phyloP scores from a whole-genome alignment of 2,797 vertebrate species.

The Alectoris magna region DNA sequence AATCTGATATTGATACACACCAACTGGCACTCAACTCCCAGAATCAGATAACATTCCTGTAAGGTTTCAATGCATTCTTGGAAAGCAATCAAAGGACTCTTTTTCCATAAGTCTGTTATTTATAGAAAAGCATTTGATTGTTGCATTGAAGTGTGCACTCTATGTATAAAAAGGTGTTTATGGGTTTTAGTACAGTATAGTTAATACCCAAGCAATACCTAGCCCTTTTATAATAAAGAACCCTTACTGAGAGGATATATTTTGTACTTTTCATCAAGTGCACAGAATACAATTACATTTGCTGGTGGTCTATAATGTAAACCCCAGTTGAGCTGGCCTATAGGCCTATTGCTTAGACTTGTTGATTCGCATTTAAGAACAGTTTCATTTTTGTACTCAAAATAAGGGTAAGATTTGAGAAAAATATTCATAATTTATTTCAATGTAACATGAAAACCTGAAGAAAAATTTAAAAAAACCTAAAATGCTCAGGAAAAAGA shows the following conservation, averaged over 20 bases:
- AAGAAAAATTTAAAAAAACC: background rate
- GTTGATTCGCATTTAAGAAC: background rate
- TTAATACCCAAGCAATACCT: conserved; percentile 80
- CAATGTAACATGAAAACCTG: background rate
- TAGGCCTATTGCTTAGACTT: conserved; percentile 34
- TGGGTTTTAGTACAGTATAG: conserved; percentile 81
- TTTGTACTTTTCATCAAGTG: conserved; percentile 66
- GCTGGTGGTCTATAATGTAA: conserved; percentile 76
- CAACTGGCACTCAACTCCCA: conserved; percentile 10
- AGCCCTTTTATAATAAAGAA: conserved; percentile 75
- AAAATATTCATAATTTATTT: background rate
- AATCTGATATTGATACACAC: background rate
- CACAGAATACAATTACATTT: conserved; percentile 67
- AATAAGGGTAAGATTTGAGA: background rate
- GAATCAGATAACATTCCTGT: conserved; percentile 51
- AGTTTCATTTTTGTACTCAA: background rate
- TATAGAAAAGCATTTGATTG: conserved; percentile 81
- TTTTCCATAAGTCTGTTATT: conserved; percentile 79
- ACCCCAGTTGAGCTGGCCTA: background rate
- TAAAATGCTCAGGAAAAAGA: background rate
- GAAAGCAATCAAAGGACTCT: conserved; percentile 75
- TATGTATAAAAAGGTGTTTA: conserved; percentile 83
- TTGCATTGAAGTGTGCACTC: conserved; percentile 79
- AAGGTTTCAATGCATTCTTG: conserved; percentile 75
- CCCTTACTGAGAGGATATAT: conserved; percentile 74